Percentiles rank a stretch among this genome's conserved stretches.
Conservation (phyloP, 2,113 vertebrate genomes). For the Trogon melanurus region DNA sequence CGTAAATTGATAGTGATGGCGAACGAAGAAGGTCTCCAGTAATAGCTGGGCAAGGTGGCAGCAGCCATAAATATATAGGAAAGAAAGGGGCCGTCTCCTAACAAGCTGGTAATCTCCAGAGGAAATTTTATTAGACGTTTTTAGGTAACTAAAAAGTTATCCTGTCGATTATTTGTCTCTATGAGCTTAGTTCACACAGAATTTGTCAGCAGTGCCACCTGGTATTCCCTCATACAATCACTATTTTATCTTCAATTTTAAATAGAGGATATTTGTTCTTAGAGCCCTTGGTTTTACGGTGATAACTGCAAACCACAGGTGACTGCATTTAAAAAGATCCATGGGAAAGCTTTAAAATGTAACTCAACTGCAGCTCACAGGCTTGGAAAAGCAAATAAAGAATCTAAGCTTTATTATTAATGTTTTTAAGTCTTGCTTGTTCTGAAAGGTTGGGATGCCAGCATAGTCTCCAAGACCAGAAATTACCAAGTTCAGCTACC, state of each 20-base stretch:
- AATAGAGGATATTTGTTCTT: background rate
- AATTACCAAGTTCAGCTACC: background rate
- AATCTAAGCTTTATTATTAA: background rate
- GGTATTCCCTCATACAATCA: background rate
- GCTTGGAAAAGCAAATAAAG: background rate
- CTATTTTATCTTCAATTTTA: background rate
- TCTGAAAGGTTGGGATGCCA: background rate
- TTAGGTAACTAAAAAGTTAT: background rate
- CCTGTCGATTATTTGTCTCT: background rate
- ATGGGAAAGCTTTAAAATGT: background rate
- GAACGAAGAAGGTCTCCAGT: background rate
- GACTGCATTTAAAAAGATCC: background rate
- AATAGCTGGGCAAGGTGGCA: background rate
- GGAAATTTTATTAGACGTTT: background rate
- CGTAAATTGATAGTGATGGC: background rate
- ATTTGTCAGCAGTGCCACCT: background rate
- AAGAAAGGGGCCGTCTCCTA: background rate
- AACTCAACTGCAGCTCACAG: background rate
- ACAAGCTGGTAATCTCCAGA: background rate
- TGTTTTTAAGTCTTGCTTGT: background rate
- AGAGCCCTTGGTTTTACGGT: background rate
- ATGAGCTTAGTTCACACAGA: background rate
- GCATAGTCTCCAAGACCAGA: background rate
- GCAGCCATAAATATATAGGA: slow-evolving; percentile 1
- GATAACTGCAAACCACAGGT: background rate